Base-by-base conservation (phyloP, 1,140 invertebrate species). In the Portunus trituberculatus region DNA sequence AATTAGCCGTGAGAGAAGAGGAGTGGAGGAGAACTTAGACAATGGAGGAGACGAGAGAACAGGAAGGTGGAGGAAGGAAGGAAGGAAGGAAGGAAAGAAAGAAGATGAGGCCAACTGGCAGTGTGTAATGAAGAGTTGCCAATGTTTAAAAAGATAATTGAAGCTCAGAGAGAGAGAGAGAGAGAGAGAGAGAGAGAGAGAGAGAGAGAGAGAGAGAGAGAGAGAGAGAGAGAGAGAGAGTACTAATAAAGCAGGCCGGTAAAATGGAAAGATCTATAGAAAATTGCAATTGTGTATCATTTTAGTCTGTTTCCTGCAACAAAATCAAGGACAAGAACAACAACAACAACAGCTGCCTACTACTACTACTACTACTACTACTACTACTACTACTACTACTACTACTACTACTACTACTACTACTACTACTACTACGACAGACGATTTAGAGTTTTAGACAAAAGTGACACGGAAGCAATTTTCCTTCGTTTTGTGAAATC, bases 321-420 rank as follows among this genome's bases (percentile, higher is more conserved):
- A 39, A 39, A 39, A 39, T 39, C 39, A 39, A 59, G 3, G 1
- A 59, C 52, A 16, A 59, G 3, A 59, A 59, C 52, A 59, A 59
- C 52, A 59, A 59, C 52, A 59, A 59, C 52, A 59, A 59, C 52
- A 59, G 12, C 52, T 59, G 12, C 52, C 52, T 59, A 59, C 52
- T 76, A n/a, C 25, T 76, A 25, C 20, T 76, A 76, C 67, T 76
- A 28, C 88, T 48, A 90, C 39, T 90, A 90, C 88, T 90, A 90
- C 88, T 90, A 90, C 88, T n/a, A 90, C 88, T 90, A 90, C 88
- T 90, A 90, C 88, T 90, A 90, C 88, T 90, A 90, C 88, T 90
- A 90, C 88, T 46, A 90, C 88, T 90, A 90, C 45, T 48, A 90
- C 39, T 90, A 90, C 88, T 46, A 90, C 88, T 46, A 4, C 25